Conservation (phyloP, 2,888 invertebrate species). For the Epsilonema sp. region DNA sequence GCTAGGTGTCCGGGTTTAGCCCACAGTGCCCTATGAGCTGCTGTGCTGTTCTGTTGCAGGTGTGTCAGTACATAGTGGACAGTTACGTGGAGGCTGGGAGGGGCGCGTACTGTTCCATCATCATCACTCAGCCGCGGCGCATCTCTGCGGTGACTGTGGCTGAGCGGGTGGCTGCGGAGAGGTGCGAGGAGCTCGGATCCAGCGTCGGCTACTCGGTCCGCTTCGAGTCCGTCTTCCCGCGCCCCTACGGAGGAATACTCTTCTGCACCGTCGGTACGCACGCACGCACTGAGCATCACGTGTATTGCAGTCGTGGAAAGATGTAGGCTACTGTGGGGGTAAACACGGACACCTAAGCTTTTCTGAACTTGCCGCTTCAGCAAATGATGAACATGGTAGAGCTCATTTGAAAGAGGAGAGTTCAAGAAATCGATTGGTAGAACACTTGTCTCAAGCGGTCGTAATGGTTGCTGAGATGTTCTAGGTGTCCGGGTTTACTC, state of each 20-base stretch:
- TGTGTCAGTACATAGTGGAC: slow-evolving; percentile 87
- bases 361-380: too few species aligned
- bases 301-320: too few species aligned
- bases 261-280: slow-evolving; percentile 70
- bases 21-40: too few species aligned
- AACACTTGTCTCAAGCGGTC: too few species aligned
- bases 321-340: too few species aligned
- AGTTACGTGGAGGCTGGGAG: slow-evolving; percentile 66
- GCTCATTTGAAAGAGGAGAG: too few species aligned
- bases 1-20: too few species aligned
- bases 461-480: too few species aligned
- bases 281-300: slow-evolving; percentile 1
- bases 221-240: slow-evolving; percentile 72
- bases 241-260: slow-evolving; percentile 76
- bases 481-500: too few species aligned
- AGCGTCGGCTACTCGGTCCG: slow-evolving; percentile 64
- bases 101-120: slow-evolving; percentile 76
- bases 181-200: slow-evolving; percentile 63
- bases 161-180: slow-evolving; percentile 72
- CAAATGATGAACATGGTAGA: too few species aligned
- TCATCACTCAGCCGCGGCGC: slow-evolving; percentile 75
- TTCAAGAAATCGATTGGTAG: too few species aligned
- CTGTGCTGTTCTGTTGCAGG: slow-evolving; percentile 37
- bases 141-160: slow-evolving; percentile 91
- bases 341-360: too few species aligned